Percentiles rank a stretch among this genome's conserved stretches.
These are phyloP conservation scores for Gymnothorax javanicus DNA, from an alignment of 2,797 vertebrate genomes.

Conservation along the genomic window DNA sequence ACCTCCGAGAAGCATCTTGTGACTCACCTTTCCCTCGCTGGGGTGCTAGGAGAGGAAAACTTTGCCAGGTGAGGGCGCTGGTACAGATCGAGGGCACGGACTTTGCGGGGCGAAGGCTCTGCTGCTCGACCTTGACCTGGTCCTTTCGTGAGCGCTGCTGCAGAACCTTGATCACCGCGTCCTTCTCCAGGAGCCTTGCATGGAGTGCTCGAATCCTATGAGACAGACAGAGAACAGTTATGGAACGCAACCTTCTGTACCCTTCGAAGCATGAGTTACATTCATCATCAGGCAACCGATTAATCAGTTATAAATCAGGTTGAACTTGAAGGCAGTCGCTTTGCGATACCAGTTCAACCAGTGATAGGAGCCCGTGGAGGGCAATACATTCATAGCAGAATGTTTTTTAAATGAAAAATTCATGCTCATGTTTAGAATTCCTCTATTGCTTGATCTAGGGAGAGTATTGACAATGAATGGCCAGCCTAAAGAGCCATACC, in stretches of 20 bases:
- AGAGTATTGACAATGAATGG: neutral
- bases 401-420: neutral
- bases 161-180: slow-evolving; percentile 91
- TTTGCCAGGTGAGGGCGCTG: slow-evolving; percentile 29
- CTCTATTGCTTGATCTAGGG: neutral
- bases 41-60: neutral
- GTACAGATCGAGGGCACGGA: slow-evolving; percentile 78
- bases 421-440: neutral
- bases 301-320: neutral
- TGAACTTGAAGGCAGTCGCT: neutral
- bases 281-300: neutral
- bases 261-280: neutral
- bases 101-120: slow-evolving; percentile 82
- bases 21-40: slow-evolving; percentile 56
- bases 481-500: slow-evolving; percentile 62
- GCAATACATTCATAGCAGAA: neutral
- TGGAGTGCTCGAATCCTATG: slow-evolving; percentile 89
- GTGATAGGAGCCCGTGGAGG: neutral
- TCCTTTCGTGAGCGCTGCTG: slow-evolving; percentile 88
- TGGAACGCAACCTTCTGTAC: slow-evolving; percentile 18
- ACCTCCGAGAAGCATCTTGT: neutral
- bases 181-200: slow-evolving; percentile 93
- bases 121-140: slow-evolving; percentile 74
- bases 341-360: neutral
- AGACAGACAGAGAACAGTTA: slow-evolving; percentile 55